phyloP scores from a whole-genome alignment of 2,113 vertebrate species.

The Hyperopisus bebe region DNA sequence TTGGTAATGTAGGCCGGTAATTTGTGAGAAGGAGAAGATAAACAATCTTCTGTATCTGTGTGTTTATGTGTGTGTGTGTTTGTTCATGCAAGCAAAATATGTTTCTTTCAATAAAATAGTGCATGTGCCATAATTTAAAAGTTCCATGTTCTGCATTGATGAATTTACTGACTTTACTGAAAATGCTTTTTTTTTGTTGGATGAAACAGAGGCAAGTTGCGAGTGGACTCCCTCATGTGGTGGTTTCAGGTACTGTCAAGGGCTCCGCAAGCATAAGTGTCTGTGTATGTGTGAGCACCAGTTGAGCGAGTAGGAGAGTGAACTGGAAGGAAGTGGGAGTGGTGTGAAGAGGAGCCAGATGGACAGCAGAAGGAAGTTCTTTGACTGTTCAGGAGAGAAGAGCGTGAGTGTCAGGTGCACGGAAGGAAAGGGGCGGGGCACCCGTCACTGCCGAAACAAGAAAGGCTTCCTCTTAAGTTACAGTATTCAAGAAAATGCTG shows the following conservation, averaged over 20 bases:
- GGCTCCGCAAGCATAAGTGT: neutral
- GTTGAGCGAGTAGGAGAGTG: constrained; percentile 76
- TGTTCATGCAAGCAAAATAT: neutral
- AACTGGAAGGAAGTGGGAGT: constrained; percentile 70
- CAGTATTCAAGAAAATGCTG: neutral
- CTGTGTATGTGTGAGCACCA: constrained; percentile 52
- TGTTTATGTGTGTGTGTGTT: neutral
- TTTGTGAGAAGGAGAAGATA: neutral
- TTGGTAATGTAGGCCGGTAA: neutral
- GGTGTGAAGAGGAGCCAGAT: constrained; percentile 75
- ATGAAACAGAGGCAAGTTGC: neutral
- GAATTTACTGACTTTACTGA: neutral
- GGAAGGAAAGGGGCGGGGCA: constrained; percentile 50
- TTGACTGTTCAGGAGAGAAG: constrained; percentile 57
- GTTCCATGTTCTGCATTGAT: neutral
- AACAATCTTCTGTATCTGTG: neutral
- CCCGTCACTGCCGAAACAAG: constrained; percentile 20
- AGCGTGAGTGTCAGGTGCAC: constrained; percentile 68
- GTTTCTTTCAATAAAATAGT: neutral
- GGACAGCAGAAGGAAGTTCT: constrained; percentile 75
- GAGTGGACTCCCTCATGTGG: constrained; percentile 9
- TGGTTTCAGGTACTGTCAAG: neutral
- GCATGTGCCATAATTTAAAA: neutral
- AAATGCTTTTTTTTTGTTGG: neutral
- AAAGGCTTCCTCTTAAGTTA: neutral